Percentiles rank a stretch among this genome's conserved stretches.
These are phyloP conservation scores for Hucho hucho DNA, from an alignment of 2,113 vertebrate genomes.

Conservation along the genomic window DNA sequence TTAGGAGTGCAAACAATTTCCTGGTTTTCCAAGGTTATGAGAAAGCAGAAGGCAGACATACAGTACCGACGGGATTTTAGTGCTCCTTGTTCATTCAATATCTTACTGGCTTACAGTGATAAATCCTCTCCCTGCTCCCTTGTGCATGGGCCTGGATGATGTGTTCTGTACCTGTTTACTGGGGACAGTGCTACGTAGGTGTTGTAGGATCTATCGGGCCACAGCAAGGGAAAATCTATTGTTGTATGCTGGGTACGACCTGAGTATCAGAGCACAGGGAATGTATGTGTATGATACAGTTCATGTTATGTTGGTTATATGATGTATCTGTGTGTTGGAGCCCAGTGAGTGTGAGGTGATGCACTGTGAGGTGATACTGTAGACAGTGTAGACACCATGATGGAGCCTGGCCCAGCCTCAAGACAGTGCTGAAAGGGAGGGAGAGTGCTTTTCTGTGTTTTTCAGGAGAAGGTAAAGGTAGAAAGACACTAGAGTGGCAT, in stretches of 20 bases:
- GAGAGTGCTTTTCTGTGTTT: too few relatives aligned
- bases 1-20: slow-evolving; percentile 39
- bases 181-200: slow-evolving; percentile 3
- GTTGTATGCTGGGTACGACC: slow-evolving; percentile 10
- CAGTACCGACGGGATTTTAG: slow-evolving; percentile 14
- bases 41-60: slow-evolving; percentile 19
- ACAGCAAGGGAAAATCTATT: not conserved
- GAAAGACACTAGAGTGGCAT: not conserved
- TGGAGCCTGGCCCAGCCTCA: too few relatives aligned
- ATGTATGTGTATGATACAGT: not conserved
- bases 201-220: slow-evolving; percentile 6
- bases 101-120: slow-evolving; percentile 46
- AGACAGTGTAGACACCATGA: too few relatives aligned
- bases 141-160: slow-evolving; percentile 44
- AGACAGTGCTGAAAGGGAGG: too few relatives aligned
- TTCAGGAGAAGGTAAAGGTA: too few relatives aligned
- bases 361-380: too few relatives aligned
- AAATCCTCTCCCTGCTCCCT: slow-evolving; percentile 50
- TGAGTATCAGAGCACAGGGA: not conserved
- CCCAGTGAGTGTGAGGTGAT: too few relatives aligned
- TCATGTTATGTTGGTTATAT: too few relatives aligned
- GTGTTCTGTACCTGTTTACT: slow-evolving; percentile 33
- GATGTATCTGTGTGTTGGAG: too few relatives aligned
- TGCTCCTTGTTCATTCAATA: slow-evolving; percentile 27
- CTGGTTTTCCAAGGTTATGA: slow-evolving; percentile 25